Base-by-base conservation (phyloP, 2,888 invertebrate species). In the Morpho achilles region DNA sequence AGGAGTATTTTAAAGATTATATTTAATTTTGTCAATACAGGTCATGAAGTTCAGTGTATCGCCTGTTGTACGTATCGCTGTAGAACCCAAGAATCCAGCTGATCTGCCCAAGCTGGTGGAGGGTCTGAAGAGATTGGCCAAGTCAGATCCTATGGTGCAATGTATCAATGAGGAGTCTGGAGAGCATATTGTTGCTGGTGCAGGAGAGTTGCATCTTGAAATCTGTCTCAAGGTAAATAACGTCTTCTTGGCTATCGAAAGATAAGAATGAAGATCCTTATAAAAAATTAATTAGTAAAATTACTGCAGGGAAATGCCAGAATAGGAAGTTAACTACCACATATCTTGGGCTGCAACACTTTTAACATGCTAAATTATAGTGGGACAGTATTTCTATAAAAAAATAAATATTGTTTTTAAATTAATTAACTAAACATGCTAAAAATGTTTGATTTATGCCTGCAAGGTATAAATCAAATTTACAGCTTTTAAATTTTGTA, bases 31-130 rank as follows among this genome's bases (percentile, higher is more conserved):
- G 54, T 42, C 23, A 47, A 3, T n/a, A 0, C 92, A 95, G 93
- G 98, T 99, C 72, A 99, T 99, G 99, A 99, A 99, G 91, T 99
- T 99, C 95, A 98, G 97, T 73, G 99, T 99, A 56, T 99, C 98
- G 4, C 99, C 99, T 69, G 99, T 99, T 61, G 99, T 99, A 83
- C 96, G 99, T 80, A 98, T 99, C 41, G 99, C 99, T 73, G 99
- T 99, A 2, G 99, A 99, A 91, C 98, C 99, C 76, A 99, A 98
- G 92, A 99, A 99, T 88, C 98, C 99, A 16, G 97, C 99, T 58
- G 99, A 99, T 91, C 92, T 99, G 87, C 99, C 99, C 71, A 99
- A 99, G 91, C 93, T 99, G 75, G 99, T 99, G 60, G 99, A 99
- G 93, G 97, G 99, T 83, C 93, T 99, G 65, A 99, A 99, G 92